Conservation (phyloP, 2,113 vertebrate species). For the Ondatra zibethicus region DNA sequence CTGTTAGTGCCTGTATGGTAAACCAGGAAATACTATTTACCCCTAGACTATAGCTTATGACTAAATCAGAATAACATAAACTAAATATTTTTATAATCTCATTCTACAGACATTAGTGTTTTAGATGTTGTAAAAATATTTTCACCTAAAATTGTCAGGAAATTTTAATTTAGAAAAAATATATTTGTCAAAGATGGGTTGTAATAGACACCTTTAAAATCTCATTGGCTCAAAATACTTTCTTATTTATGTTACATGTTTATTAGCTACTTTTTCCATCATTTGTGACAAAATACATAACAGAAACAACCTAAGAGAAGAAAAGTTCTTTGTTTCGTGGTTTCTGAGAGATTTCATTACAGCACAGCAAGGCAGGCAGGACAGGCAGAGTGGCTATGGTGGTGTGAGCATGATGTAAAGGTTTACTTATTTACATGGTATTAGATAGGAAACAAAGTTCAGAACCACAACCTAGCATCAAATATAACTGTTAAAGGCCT, state of each 20-base stretch:
- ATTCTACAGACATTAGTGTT: constrained; percentile 5
- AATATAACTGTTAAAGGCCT: not conserved
- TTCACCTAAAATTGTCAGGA: constrained; percentile 54
- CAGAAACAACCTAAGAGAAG: not conserved
- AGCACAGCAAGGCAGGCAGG: not conserved
- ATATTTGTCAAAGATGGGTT: not conserved
- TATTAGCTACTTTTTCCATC: not conserved
- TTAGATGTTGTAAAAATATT: constrained; percentile 45
- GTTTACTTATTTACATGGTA: not conserved
- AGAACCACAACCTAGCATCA: not conserved
- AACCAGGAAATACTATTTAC: constrained; percentile 58
- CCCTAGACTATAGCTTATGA: constrained; percentile 37
- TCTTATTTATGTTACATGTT: constrained; percentile 41
- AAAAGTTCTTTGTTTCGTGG: not conserved
- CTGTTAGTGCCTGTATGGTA: constrained; percentile 31
- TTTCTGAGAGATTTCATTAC: not conserved
- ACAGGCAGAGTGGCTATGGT: not conserved
- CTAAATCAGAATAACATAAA: constrained; percentile 41
- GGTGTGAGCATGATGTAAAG: not conserved
- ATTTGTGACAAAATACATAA: not conserved
- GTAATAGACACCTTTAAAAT: not conserved
- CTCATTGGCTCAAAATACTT: constrained; percentile 34
- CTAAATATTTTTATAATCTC: constrained; percentile 63
- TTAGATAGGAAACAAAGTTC: not conserved
- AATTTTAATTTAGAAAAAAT: constrained; percentile 65